These are phyloP conservation scores for Apteryx mantelli DNA, from an alignment of 2,113 vertebrate genomes.

Conservation along the genomic window DNA sequence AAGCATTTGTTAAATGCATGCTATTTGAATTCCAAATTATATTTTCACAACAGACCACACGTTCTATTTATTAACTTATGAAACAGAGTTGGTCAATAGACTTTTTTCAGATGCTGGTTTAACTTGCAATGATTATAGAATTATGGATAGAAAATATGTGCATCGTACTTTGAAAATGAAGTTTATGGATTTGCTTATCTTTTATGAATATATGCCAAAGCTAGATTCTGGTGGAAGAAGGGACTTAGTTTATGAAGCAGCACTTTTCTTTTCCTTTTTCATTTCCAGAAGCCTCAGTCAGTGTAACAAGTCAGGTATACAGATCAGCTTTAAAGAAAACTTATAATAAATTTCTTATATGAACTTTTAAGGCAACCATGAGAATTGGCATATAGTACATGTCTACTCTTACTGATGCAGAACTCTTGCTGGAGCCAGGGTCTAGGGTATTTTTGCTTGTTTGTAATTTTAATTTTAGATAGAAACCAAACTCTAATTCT, in stretches of 20 bases:
- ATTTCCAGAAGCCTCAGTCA: not conserved
- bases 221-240: not conserved
- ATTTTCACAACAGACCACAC: not conserved
- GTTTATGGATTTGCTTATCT: not conserved
- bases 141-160: not conserved
- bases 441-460: not conserved
- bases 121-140: not conserved
- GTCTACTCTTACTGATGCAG: not conserved
- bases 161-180: not conserved
- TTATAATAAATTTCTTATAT: not conserved
- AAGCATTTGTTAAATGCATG: not conserved
- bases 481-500: not conserved
- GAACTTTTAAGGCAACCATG: not conserved
- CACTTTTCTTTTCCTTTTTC: not conserved
- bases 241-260: not conserved
- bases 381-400: not conserved
- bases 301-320: not conserved
- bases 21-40: conserved; percentile 8
- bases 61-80: not conserved
- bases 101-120: not conserved
- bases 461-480: not conserved
- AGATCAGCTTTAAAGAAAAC: not conserved
- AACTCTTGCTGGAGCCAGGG: not conserved
- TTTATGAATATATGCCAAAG: not conserved
- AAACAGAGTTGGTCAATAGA: not conserved